These are phyloP conservation scores for Clupea harengus DNA, from an alignment of 2,113 vertebrate species.

Conservation along the genomic window DNA sequence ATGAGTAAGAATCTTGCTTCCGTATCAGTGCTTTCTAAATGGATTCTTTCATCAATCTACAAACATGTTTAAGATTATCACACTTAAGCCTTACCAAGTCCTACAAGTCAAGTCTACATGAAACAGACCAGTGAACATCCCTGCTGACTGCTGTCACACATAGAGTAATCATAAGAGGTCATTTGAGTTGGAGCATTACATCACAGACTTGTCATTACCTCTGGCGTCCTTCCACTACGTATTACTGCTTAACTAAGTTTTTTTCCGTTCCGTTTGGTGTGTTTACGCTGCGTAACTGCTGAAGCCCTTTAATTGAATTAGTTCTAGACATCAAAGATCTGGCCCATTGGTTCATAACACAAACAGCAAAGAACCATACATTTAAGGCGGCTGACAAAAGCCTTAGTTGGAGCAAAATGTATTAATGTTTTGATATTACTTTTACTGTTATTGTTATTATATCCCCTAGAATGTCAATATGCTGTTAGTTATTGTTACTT, in stretches of 20 bases:
- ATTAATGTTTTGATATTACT: no score
- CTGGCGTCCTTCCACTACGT: not conserved
- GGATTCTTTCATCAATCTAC: not conserved
- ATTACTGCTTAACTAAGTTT: not conserved
- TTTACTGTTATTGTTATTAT: no score
- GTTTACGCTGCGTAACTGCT: no score
- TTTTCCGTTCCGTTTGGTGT: no score
- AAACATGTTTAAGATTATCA: not conserved
- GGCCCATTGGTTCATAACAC: no score
- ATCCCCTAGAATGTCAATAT: no score
- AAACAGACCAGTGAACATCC: not conserved
- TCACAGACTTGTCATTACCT: not conserved
- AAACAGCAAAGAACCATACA: no score
- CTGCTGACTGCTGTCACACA: not conserved
- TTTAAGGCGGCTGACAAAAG: no score
- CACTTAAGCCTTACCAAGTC: not conserved
- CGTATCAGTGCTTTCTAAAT: not conserved
- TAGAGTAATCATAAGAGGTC: not conserved
- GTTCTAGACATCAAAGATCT: no score
- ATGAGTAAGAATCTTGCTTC: not conserved
- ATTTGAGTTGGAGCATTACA: not conserved
- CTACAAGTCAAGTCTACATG: not conserved
- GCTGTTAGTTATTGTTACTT: no score
- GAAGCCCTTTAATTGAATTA: no score
- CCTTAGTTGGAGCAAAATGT: no score